These are phyloP conservation scores for Prinia subflava DNA, from an alignment of 2,113 vertebrate species.

Conservation along the genomic window DNA sequence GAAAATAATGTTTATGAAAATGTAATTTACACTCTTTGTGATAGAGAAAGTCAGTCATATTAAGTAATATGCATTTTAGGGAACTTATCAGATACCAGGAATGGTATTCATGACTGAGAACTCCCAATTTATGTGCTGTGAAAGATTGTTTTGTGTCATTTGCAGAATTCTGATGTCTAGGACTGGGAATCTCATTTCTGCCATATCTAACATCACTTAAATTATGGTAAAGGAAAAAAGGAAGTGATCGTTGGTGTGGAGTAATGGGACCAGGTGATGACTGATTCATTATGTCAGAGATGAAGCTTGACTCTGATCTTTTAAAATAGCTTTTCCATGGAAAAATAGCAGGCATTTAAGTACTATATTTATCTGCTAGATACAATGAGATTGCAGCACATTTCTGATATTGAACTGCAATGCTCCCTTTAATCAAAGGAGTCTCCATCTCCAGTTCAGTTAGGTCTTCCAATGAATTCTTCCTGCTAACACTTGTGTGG, in stretches of 20 bases:
- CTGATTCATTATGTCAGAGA: not conserved
- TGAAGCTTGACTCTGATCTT: not conserved
- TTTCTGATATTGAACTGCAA: not conserved
- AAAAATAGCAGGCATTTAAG: not conserved
- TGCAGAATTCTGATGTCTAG: not conserved
- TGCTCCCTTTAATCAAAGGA: fast-evolving
- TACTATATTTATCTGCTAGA: not conserved
- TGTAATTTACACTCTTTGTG: not conserved
- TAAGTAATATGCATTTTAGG: not conserved
- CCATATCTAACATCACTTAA: not conserved
- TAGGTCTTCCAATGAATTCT: not conserved
- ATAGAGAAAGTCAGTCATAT: not conserved
- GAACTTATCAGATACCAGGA: not conserved
- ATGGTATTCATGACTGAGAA: not conserved
- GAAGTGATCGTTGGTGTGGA: not conserved
- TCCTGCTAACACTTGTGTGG: not conserved
- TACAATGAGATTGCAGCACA: not conserved
- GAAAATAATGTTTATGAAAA: slow-evolving; percentile 2
- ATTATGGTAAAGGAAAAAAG: not conserved
- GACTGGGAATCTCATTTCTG: not conserved
- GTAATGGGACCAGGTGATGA: not conserved
- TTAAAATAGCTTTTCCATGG: not conserved
- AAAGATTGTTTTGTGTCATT: not conserved
- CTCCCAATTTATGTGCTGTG: not conserved
- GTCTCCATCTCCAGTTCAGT: not conserved